Percentiles rank a stretch among this genome's conserved stretches.
Conservation (phyloP, 2,797 vertebrate species). For the Halcyon badia region DNA sequence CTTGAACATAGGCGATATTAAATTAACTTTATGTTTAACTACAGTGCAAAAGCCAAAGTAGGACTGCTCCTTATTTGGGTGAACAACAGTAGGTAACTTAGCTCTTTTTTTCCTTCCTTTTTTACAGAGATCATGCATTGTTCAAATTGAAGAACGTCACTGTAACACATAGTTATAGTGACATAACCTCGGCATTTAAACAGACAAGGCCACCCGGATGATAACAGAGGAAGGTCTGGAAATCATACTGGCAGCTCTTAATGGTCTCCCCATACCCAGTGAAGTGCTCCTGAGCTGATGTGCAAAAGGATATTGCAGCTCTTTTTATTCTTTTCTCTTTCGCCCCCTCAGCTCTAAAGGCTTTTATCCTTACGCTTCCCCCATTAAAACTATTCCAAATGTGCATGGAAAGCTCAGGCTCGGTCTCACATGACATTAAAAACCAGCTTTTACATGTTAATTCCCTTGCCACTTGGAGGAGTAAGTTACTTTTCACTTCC, state of each 20-base stretch:
- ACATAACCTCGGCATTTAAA: conserved; percentile 76
- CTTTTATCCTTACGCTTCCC: background rate
- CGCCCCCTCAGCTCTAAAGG: background rate
- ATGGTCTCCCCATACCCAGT: conserved; percentile 66
- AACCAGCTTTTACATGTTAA: background rate
- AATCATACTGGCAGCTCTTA: conserved; percentile 78
- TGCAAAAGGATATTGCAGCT: background rate
- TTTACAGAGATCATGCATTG: conserved; percentile 80
- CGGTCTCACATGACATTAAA: background rate
- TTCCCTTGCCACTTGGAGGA: background rate
- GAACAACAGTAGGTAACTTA: background rate
- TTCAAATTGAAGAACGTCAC: conserved; percentile 80
- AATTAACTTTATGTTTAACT: background rate
- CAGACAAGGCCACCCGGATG: conserved; percentile 47
- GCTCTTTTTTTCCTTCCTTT: background rate
- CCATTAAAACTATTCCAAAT: background rate
- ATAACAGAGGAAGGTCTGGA: conserved; percentile 78
- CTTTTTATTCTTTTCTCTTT: background rate
- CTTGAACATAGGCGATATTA: background rate
- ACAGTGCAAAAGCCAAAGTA: background rate
- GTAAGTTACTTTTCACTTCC: background rate
- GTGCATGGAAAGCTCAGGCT: background rate
- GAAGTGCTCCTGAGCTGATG: conserved; percentile 72
- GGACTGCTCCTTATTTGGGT: background rate
- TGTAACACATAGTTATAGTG: conserved; percentile 46